Base-by-base conservation (phyloP, 2,888 invertebrate species). In the Teleogryllus oceanicus region DNA sequence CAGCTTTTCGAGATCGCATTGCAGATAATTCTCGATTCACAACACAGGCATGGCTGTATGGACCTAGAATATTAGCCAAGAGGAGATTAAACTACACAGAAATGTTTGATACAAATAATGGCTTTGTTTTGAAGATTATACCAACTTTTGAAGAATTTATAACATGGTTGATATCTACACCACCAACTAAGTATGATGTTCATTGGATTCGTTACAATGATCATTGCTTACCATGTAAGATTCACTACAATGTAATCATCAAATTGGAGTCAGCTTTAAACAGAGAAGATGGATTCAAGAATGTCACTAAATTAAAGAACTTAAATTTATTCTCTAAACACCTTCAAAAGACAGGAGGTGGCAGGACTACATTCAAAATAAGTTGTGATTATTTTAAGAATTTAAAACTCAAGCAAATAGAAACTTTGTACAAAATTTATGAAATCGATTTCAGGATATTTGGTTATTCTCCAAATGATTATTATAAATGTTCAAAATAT, bases 371-470 rank as follows among this genome's bases (percentile, higher is more conserved):
- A 82, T 86, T 85, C 76, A 49, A 83, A 1, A 80, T 78, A 51
- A 85, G 85, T 2, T 87, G 87, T 82, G 83, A 84, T 81, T 87
- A 87, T 81, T 86, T 87, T n/a, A 83, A 84, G 77, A 82, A 83
- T 79, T 80, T 87, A 13, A 82, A 85, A 11, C 82, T 80, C 21
- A 83, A 85, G 37, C 84, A 84, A n/a, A 81, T 85, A 37, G 77
- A 83, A 4, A 83, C 83, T 81, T 83, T 87, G 62, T 86, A 86
- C 24, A 80, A 85, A 49, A 84, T 84, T 80, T 87, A 87, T 75
- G 84, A 84, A 83, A 83, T 86, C 13, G 87, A 87, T 78, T 87
- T 87, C 81, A 85, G 87, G 79, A 86, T 87, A 85, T 87, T 86
- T 80, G 83, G 85, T 82, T 87, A 87, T 77, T 82, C 84, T 49